These are phyloP conservation scores for Drosophila siamana DNA, from an alignment of 2,888 invertebrate genomes.

Conservation along the genomic window DNA sequence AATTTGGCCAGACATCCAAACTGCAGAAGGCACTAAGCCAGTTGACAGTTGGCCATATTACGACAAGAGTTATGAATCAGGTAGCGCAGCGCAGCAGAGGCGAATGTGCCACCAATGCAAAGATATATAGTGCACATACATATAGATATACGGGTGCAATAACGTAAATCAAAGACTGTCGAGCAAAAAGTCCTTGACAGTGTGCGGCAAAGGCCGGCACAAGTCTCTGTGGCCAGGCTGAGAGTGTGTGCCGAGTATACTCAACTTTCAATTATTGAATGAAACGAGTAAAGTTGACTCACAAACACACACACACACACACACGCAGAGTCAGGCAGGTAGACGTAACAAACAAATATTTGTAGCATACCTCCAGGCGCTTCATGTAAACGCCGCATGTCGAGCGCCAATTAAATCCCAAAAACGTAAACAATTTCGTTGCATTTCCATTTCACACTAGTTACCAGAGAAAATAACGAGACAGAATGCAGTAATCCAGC, in stretches of 20 bases:
- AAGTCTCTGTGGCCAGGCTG: constrained; percentile 8
- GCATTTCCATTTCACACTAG: constrained; percentile 72
- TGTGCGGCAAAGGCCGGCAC: constrained; percentile 43
- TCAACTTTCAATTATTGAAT: constrained; percentile 71
- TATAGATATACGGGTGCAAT: constrained; percentile 43
- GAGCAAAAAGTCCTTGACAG: constrained; percentile 66
- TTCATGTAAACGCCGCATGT: constrained; percentile 59
- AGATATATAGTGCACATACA: constrained; percentile 11
- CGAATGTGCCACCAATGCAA: constrained; percentile 37
- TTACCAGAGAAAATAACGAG: constrained; percentile 54
- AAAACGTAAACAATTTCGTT: constrained; percentile 70
- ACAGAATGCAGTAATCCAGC: constrained; percentile 25
- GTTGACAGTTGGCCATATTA: constrained; percentile 45
- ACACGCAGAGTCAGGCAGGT: not conserved
- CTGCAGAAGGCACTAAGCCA: not conserved
- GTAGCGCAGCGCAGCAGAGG: constrained; percentile 9
- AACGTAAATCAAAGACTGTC: constrained; percentile 62
- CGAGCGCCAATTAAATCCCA: constrained; percentile 70
- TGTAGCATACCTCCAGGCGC: constrained; percentile 73
- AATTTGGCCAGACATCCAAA: constrained; percentile 48
- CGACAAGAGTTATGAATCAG: constrained; percentile 50
- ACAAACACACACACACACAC: constrained; percentile 12
- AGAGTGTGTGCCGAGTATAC: constrained; percentile 12
- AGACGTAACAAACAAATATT: constrained; percentile 60
- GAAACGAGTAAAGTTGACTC: constrained; percentile 29